Conservation (phyloP, 2,888 invertebrate genomes). For the Congeria kusceri region DNA sequence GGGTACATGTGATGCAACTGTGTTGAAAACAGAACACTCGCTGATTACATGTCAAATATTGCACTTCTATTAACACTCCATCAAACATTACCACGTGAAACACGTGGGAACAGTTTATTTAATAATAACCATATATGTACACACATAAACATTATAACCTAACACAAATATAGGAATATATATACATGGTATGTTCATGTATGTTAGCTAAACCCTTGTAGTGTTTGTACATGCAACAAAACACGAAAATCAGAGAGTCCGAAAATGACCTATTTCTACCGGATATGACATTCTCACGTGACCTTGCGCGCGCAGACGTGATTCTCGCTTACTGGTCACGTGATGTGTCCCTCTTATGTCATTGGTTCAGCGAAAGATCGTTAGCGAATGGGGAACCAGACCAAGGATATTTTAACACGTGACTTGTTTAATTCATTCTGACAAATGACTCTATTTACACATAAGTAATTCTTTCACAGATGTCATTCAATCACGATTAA, state of each 20-base stretch:
- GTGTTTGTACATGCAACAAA: too few species aligned
- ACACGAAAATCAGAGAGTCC: too few species aligned
- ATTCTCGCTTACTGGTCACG: background rate
- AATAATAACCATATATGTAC: too few species aligned
- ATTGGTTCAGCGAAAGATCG: conserved; percentile 8
- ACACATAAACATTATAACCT: too few species aligned
- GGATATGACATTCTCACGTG: background rate
- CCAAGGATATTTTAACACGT: background rate
- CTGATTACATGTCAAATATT: conserved; percentile 39
- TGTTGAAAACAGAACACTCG: conserved; percentile 18
- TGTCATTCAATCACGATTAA: too few species aligned
- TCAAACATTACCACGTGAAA: conserved; percentile 10
- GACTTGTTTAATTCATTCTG: background rate
- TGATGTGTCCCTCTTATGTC: background rate
- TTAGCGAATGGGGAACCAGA: conserved; percentile 1
- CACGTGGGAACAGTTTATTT: too few species aligned
- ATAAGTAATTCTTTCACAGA: background rate
- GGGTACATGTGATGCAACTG: conserved; percentile 6
- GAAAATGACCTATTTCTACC: background rate
- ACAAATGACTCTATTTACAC: background rate
- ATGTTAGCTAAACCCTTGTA: too few species aligned
- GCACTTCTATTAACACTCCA: conserved; percentile 39
- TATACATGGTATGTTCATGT: too few species aligned
- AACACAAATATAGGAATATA: too few species aligned
- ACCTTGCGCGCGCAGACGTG: background rate